Percentiles rank a stretch among this genome's conserved stretches.
These are phyloP conservation scores for Lasioglossum marginatum DNA, from an alignment of 2,888 invertebrate species.

Conservation along the genomic window DNA sequence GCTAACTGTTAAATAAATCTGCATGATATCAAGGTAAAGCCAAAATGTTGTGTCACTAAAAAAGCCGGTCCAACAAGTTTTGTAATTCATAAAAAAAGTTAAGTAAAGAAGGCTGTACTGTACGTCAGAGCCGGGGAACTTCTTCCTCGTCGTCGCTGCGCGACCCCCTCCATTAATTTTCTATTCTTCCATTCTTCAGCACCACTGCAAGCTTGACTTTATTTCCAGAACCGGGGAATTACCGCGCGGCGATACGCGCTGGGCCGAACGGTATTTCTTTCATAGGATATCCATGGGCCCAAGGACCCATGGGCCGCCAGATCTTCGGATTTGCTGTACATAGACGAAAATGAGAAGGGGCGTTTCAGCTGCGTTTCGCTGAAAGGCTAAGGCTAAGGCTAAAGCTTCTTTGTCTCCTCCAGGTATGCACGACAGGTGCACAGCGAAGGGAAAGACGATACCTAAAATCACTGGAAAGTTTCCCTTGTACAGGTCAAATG, in stretches of 20 bases:
- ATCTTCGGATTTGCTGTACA: too few species aligned
- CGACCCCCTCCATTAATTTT: too few species aligned
- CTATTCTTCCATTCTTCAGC: too few species aligned
- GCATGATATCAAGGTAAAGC: background rate
- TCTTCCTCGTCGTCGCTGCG: too few species aligned
- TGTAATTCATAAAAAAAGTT: background rate
- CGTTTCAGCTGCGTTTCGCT: background rate
- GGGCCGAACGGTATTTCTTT: too few species aligned
- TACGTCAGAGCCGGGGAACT: too few species aligned
- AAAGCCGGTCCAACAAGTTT: constrained; percentile 4
- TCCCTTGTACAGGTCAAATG: background rate
- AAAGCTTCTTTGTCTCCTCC: constrained; percentile 8
- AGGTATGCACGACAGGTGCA: constrained; percentile 19
- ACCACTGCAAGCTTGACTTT: too few species aligned
- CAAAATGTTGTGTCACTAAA: background rate
- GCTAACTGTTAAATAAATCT: constrained; percentile 6
- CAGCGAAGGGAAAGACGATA: background rate
- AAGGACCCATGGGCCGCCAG: too few species aligned
- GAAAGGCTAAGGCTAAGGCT: background rate
- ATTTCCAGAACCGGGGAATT: too few species aligned
- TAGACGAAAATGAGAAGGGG: background rate
- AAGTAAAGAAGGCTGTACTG: background rate
- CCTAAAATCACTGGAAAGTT: background rate
- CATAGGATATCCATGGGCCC: too few species aligned
- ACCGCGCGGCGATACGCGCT: too few species aligned